Evolutionary conservation across 2,113 vertebrate genomes (phyloP).

Genomic region (Mirza zaza): DNA sequence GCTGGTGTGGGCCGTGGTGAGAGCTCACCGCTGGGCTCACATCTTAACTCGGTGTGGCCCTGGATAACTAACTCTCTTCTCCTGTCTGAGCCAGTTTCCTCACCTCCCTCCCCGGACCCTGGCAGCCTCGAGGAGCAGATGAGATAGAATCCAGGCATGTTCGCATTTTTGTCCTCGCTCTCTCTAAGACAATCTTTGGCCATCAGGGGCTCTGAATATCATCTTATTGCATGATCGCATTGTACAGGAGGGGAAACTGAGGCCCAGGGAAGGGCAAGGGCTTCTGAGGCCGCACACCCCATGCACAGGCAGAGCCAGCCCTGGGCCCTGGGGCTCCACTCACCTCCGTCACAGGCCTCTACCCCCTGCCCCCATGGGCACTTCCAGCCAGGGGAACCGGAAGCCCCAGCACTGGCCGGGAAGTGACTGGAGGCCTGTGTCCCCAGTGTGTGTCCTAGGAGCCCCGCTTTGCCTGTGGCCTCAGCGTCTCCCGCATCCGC

Average conservation of each 20-base stretch:
- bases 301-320: neutral
- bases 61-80: neutral
- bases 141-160: neutral
- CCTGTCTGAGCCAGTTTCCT: neutral
- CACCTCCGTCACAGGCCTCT: neutral
- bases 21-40: neutral
- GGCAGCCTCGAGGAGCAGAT: neutral
- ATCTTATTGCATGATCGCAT: neutral
- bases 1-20: neutral
- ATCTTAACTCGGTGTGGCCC: neutral
- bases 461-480: neutral
- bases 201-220: neutral
- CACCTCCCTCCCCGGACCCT: fast-evolving
- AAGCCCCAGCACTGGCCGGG: neutral
- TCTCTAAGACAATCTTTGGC: neutral
- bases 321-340: neutral
- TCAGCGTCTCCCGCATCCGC: neutral
- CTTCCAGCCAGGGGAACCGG: neutral
- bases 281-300: neutral
- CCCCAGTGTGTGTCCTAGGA: neutral
- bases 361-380: neutral
- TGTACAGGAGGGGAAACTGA: neutral
- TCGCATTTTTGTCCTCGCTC: neutral
- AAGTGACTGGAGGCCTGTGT: neutral
- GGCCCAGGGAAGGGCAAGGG: neutral